Evolutionary conservation across 2,888 invertebrate species (phyloP), one percentile per base, ranked within the genome.

Genomic region (Argyra leucocephala): DNA sequence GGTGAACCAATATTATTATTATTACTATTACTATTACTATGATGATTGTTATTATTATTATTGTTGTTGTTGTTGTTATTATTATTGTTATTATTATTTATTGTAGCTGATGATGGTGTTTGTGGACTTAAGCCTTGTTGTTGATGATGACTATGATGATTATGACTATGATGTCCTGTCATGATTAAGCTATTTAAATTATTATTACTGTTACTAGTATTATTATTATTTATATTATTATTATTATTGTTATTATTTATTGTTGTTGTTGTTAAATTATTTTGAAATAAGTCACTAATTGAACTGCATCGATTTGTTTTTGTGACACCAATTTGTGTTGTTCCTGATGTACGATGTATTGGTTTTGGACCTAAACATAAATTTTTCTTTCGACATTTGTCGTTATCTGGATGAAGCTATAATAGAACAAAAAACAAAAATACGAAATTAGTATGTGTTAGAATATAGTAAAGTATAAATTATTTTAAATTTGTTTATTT

Each of bases 351-450:
- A 48, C 48, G 48, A n/a, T n/a, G 26, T n/a, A 31, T 15, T 26
- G 60, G n/a, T 58, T 22, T 23, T 59, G 59, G 22, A 12, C 23
- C 23, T 31, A 26, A 76, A 71, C 78, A 79, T 57, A 79, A 72
- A 67, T 74, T 75, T 62, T 80, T 80, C 68, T 79, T 78, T 73
- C 79, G 77, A 73, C 77, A 74, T 75, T 80, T 80, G 71, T 79
- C 79, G 75, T 80, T 80, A 72, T 80, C 80, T 71, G 80, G 72
- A 73, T 80, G 80, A 74, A 80, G 77, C 80, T 80, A 72, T 7
- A 71, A 61, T 63, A n/a, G 26, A 61, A 63, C 63, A 63, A 67
- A 62, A 63, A 64, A 48, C 5, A 12, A 37, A 48, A 48, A 48
- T 18, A 48, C 12, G 26, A 31, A 31, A 31, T 31, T 31, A 2